Conservation (phyloP, 2,888 invertebrate species). For the Drosophila paracracens region DNA sequence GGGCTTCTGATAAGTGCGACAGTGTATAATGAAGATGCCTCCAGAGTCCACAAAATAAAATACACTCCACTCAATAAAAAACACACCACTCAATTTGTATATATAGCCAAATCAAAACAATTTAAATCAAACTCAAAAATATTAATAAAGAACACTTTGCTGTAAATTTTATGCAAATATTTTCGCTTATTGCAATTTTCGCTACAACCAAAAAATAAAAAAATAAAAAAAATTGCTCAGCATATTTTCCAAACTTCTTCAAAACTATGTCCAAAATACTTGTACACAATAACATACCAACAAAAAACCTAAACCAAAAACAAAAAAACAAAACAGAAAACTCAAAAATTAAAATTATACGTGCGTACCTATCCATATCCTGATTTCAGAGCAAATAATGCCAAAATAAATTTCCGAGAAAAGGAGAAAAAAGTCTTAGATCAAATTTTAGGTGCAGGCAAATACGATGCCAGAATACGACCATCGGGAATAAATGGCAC, state of each 20-base stretch:
- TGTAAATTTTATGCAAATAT: conserved; percentile 67
- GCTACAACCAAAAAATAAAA: conserved; percentile 18
- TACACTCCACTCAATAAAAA: conserved; percentile 17
- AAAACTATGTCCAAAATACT: conserved; percentile 28
- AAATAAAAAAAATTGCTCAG: conserved; percentile 36
- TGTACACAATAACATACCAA: conserved; percentile 22
- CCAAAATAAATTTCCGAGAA: conserved; percentile 95
- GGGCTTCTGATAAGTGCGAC: conserved; percentile 83
- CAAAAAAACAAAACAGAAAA: conserved; percentile 22
- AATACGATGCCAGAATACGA: conserved; percentile 96
- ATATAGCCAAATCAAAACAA: conserved; percentile 39
- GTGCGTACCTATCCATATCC: conserved; percentile 84
- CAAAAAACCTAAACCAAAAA: background rate
- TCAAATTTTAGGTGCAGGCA: conserved; percentile 94
- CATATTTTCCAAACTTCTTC: conserved; percentile 65
- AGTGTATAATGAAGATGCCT: conserved; percentile 74
- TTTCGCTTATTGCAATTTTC: conserved; percentile 54
- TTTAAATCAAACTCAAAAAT: conserved; percentile 12
- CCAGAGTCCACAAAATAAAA: conserved; percentile 31
- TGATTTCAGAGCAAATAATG: conserved; percentile 90
- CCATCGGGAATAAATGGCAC: conserved; percentile 97
- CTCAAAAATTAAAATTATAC: conserved; percentile 77
- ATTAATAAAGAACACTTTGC: conserved; percentile 42
- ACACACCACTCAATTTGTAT: conserved; percentile 60
- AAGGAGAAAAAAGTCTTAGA: conserved; percentile 97